Base-by-base conservation (phyloP, 1,140 invertebrate genomes). In the Meloidogyne exigua region DNA sequence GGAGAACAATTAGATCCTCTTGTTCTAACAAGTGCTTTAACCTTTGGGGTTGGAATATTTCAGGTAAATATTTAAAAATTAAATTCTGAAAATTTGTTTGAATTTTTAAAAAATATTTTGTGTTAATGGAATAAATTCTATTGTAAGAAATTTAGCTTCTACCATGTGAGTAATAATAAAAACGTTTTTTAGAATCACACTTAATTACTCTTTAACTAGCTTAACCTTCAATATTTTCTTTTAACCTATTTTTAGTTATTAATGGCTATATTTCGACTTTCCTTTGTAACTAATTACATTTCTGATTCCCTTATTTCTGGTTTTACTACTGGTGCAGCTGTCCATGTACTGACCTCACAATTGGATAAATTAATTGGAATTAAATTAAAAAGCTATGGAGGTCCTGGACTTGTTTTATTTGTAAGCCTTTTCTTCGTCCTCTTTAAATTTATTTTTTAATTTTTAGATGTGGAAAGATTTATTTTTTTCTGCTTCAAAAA, bases 311-410 rank as follows among this genome's bases (percentile, higher is more conserved):
- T 87, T 18, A 81, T 87, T 28, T 81, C 84, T 68, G 85, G 85
- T 5, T 87, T 88, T 75, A 87, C 85, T 13, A 87, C 85, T 62
- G 85, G 85, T 12, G 81, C 85, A 0, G 87, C 85, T 44, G 80
- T 82, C 26, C 85, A 87, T 68, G 85, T 87, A 23, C 78, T 87
- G 25, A 84, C 81, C 65, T 82, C 83, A 36, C 85, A 87, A 75
- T 44, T 88, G 10, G 81, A 84, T 65, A 87, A 88, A 75, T 80
- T 83, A n/a, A 78, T 87, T 39, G 87, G 87, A 9, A 77, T 88
- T 28, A 87, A 88, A 69, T 36, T 88, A 67, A 78, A 79, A 25
- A 68, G 83, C 18, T 70, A 80, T 62, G 68, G 72, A 21, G 85
- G 85, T 11, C 67, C 83, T 4, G 87, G 87, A 65, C 84, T 84